Percentiles rank a stretch among this genome's conserved stretches.
These are phyloP conservation scores for Myopa testacea DNA, from an alignment of 2,888 invertebrate species.

Conservation along the genomic window DNA sequence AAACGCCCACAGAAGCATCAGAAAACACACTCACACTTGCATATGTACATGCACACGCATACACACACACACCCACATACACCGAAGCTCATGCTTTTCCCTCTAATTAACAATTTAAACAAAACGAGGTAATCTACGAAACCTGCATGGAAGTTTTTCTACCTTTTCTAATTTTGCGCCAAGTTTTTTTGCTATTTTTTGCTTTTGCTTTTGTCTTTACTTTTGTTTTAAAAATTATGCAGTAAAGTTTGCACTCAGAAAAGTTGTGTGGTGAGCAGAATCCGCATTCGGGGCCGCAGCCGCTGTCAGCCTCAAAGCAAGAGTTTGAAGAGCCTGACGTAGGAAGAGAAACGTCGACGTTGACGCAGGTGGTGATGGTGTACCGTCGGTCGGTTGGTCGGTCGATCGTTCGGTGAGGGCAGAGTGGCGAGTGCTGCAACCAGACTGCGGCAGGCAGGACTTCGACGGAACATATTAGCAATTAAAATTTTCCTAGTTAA, in stretches of 20 bases:
- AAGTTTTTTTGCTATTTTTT: neutral
- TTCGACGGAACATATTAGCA: conserved; percentile 65
- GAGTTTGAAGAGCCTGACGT: neutral
- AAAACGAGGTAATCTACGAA: conserved; percentile 50
- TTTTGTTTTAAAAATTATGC: neutral
- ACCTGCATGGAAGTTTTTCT: neutral
- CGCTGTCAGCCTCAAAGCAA: neutral
- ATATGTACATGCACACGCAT: neutral
- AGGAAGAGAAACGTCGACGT: no score
- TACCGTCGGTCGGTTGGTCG: no score
- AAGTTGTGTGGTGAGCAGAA: neutral
- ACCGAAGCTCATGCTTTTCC: conserved; percentile 21
- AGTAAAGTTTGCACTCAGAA: neutral
- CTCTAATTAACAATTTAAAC: conserved; percentile 54
- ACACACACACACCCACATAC: neutral
- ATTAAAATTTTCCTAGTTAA: conserved; percentile 69
- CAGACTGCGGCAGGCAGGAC: conserved; percentile 32
- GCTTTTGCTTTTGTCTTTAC: neutral
- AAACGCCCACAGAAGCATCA: neutral
- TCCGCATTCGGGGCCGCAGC: neutral
- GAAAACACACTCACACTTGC: neutral
- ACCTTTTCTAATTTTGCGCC: neutral
- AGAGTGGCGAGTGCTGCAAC: neutral
- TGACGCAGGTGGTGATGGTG: no score
- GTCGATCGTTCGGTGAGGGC: neutral